Evolutionary conservation across 2,113 vertebrate genomes (phyloP), one percentile per base, ranked within the genome.

Genomic region (Polypterus senegalus): DNA sequence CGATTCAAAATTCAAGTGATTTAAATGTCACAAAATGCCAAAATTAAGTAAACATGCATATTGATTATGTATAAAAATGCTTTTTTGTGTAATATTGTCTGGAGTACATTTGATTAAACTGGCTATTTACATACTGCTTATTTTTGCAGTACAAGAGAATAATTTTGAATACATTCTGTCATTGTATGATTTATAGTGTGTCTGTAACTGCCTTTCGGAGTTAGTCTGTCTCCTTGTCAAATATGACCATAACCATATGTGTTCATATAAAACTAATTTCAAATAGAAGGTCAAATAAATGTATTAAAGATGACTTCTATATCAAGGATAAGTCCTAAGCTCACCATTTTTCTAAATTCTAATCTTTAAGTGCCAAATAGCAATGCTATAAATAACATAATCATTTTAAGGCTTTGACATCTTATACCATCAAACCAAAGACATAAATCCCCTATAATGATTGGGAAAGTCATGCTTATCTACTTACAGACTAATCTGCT

Each of bases 351-450:
- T 53, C 43, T 11, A 52, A 59, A 55, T 47, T 27, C 43, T 65
- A 67, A 64, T 76, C 63, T 68, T 70, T 71, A 3, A 70, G 45
- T 70, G 48, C 65, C 54, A 63, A 69, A 63, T 61, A 0, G 1
- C 74, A 76, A 74, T 70, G 67, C 49, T 71, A 72, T 72, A 78
- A 80, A 68, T 75, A 76, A 67, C 61, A 59, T n/a, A 57, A n/a
- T 67, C 77, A 61, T 73, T 77, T n/a, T 54, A 67, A 63, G 60
- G 56, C 69, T 5, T 45, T 75, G 63, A 51, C 45, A 53, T 74
- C n/a, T 66, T 70, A 63, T 57, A 57, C 55, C 73, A 70, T 51
- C 47, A 71, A 72, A 69, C 64, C 60, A 58, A 66, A 71, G 64
- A 65, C 63, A 72, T 79, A 69, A 80, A 78, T 79, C 62, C 77